These are phyloP conservation scores for Eumerus sabulonum DNA, from an alignment of 2,888 invertebrate genomes.

Conservation along the genomic window DNA sequence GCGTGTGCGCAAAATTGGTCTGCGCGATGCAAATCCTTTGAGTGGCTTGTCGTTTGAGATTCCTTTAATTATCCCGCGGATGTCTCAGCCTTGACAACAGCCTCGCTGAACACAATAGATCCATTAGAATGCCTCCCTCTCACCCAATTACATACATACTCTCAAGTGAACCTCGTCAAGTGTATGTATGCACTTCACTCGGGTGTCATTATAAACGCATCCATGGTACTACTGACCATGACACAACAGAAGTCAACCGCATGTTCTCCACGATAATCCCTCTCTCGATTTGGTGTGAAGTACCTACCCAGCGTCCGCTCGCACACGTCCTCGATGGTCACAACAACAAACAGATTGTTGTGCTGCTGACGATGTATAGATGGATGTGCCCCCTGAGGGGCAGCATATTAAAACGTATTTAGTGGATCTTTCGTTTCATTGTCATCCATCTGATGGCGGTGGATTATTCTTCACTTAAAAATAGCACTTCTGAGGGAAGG, in stretches of 20 bases:
- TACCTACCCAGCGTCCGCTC: too few species aligned
- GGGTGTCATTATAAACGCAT: background rate
- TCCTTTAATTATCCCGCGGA: too few species aligned
- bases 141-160: too few species aligned
- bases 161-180: too few species aligned
- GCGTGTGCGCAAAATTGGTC: too few species aligned
- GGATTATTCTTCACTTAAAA: constrained; percentile 39
- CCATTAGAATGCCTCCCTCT: too few species aligned
- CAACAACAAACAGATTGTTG: too few species aligned
- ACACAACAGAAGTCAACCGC: background rate
- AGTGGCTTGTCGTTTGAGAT: too few species aligned
- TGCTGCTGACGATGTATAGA: constrained; percentile 16
- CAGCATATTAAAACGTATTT: constrained; percentile 40
- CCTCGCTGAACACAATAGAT: too few species aligned
- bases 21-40: too few species aligned
- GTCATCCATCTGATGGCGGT: constrained; percentile 6
- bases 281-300: constrained; percentile 20
- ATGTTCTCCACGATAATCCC: constrained; percentile 6
- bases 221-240: background rate
- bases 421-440: constrained; percentile 26
- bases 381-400: constrained; percentile 14
- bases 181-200: too few species aligned
- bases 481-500: constrained; percentile 41
- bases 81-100: too few species aligned
- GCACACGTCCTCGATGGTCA: background rate